Evolutionary conservation across 2,797 vertebrate species (phyloP), one percentile per base, ranked within the genome.

Genomic region (Melopsittacus undulatus): DNA sequence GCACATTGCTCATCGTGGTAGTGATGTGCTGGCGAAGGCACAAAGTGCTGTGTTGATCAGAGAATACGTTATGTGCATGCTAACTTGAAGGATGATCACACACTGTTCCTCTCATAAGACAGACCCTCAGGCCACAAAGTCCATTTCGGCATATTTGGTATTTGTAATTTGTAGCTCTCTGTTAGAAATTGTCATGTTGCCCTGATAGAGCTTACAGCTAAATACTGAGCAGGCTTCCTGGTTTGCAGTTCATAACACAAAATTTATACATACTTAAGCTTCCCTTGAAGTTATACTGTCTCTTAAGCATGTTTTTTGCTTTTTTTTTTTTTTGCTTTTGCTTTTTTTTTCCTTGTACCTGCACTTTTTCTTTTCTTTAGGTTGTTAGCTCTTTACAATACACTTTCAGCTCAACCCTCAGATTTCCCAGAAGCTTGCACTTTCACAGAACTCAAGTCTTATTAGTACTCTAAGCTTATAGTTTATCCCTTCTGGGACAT

Each of bases 41-140:
- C 67, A 86, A 72, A 89, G 88, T 76, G 67, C 85, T 80, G 83
- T 82, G 92, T 87, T 94, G 93, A 95, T 96, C 86, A 90, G 70
- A 91, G 92, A 83, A 80, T 82, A 87, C 72, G 76, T 82, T 92
- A 82, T 89, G 64, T 94, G 62, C 83, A 88, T 90, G 83, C 88
- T 92, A 94, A 84, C 94, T 94, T 92, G 94, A 86, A 82, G 88
- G 85, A 80, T 87, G 94, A 86, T 96, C 85, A 92, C 90, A 91
- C 63, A 49, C 87, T 92, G 83, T 92, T 94, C 78, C 85, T 94
- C 77, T 90, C 83, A 19, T 61, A 89, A 94, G 83, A 63, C 85
- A 94, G 83, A 79, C 87, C 91, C 90, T 94, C 51, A 48, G 95
- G 91, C 90, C 90, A 87, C 78, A 68, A 70, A 91, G 89, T 95